These are phyloP conservation scores for Hydrophis major DNA, from an alignment of 2,797 vertebrate species.

Conservation along the genomic window DNA sequence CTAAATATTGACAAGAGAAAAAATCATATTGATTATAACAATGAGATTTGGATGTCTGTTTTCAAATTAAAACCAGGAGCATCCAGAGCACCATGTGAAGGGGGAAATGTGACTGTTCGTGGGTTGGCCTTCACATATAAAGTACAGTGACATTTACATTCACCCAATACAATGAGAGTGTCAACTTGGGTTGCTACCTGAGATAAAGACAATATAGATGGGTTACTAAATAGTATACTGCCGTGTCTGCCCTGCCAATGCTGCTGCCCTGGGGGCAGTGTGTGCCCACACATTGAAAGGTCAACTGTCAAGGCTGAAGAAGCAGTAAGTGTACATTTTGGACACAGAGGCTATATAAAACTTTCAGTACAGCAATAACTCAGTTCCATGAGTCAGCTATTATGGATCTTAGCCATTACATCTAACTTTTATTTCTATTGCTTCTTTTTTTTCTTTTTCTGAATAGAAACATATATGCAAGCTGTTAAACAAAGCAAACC, in stretches of 20 bases:
- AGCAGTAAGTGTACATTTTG: conserved; percentile 68
- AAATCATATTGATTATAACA: conserved; percentile 49
- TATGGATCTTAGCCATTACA: conserved; percentile 64
- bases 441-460: conserved; percentile 45
- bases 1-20: conserved; percentile 70
- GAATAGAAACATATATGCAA: conserved; percentile 69
- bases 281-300: conserved; percentile 71
- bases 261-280: conserved; percentile 69
- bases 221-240: conserved; percentile 62
- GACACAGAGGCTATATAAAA: conserved; percentile 68
- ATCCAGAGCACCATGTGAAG: conserved; percentile 56
- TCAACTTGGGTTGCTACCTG: conserved; percentile 46
- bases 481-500: conserved; percentile 49
- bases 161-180: conserved; percentile 25
- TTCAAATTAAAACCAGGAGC: conserved; percentile 58
- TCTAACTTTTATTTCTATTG: conserved; percentile 30
- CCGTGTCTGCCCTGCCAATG: conserved; percentile 62
- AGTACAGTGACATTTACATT: conserved; percentile 51
- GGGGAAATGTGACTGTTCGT: conserved; percentile 46
- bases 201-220: conserved; percentile 62
- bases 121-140: conserved; percentile 60
- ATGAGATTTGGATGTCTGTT: conserved; percentile 36
- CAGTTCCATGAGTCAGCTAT: conserved; percentile 65
- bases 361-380: conserved; percentile 71
- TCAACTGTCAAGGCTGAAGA: conserved; percentile 73